phyloP scores from a whole-genome alignment of 2,113 vertebrate genomes.

The Coregonus clupeaformis region DNA sequence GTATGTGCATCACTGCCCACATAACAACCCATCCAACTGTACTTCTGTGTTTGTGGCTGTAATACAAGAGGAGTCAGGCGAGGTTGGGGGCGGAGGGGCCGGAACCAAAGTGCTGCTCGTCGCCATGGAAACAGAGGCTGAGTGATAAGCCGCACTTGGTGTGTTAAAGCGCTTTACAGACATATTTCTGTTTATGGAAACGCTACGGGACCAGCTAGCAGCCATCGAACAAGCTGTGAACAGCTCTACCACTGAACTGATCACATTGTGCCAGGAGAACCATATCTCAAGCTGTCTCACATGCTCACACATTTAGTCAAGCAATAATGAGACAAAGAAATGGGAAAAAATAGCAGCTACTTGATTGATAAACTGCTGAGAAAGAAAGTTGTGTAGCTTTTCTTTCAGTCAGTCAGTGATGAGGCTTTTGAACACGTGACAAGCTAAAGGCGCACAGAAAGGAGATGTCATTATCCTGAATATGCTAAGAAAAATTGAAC shows the following conservation, averaged over 20 bases:
- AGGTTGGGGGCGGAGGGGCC: slow-evolving; percentile 24
- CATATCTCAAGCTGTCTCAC: slow-evolving; percentile 39
- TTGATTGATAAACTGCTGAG: slow-evolving; percentile 25
- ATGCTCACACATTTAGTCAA: slow-evolving; percentile 20
- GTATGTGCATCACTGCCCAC: slow-evolving; percentile 27
- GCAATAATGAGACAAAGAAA: slow-evolving; percentile 15
- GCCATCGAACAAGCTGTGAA: slow-evolving; percentile 46
- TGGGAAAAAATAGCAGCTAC: neutral
- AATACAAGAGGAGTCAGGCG: slow-evolving; percentile 27
- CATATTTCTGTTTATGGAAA: slow-evolving; percentile 56
- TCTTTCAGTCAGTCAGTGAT: neutral
- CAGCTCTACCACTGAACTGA: slow-evolving; percentile 35
- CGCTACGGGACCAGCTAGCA: slow-evolving; percentile 43
- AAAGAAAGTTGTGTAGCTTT: slow-evolving; percentile 9
- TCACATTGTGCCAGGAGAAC: slow-evolving; percentile 33
- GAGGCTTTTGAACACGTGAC: slow-evolving; percentile 7
- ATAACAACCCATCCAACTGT: slow-evolving; percentile 23
- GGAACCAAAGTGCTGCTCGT: slow-evolving; percentile 25
- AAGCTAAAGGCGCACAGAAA: neutral
- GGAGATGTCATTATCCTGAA: slow-evolving; percentile 11
- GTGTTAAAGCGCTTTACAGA: slow-evolving; percentile 51
- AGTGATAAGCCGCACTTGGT: slow-evolving; percentile 46
- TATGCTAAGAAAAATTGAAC: neutral
- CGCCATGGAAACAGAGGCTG: slow-evolving; percentile 55
- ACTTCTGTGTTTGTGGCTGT: slow-evolving; percentile 15